Conservation (phyloP, 2,797 vertebrate genomes). For the Gastrophryne carolinensis region DNA sequence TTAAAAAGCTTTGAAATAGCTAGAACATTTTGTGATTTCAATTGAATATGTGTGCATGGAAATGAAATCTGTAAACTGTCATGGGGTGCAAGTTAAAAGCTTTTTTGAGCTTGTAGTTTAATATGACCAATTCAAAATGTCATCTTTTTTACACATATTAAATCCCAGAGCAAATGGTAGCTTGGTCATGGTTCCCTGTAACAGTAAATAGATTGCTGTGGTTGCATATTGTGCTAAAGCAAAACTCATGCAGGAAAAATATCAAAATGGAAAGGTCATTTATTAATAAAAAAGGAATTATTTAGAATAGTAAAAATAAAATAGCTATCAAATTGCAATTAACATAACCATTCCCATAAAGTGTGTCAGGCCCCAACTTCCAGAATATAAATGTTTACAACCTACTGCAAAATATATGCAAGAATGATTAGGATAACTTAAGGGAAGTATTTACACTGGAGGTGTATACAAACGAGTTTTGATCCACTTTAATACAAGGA, state of each 20-base stretch:
- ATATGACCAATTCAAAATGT: slow-evolving; percentile 57
- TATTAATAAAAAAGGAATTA: slow-evolving; percentile 38
- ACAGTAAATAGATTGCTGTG: slow-evolving; percentile 47
- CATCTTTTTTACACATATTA: slow-evolving; percentile 53
- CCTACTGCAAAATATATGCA: too few species aligned
- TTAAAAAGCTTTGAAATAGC: not conserved
- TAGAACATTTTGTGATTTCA: slow-evolving; percentile 20
- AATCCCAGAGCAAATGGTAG: slow-evolving; percentile 40
- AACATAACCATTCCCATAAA: too few species aligned
- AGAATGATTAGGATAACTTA: too few species aligned
- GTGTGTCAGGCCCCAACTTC: too few species aligned
- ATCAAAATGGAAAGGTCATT: slow-evolving; percentile 38
- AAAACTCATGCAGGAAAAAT: slow-evolving; percentile 28
- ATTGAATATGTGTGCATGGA: slow-evolving; percentile 39
- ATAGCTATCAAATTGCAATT: slow-evolving; percentile 1
- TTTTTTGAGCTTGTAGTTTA: slow-evolving; percentile 57
- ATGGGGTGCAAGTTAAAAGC: slow-evolving; percentile 54
- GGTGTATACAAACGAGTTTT: too few species aligned
- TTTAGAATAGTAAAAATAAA: slow-evolving; percentile 37
- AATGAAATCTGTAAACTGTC: slow-evolving; percentile 45
- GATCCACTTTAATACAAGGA: too few species aligned
- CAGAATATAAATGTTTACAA: slow-evolving; percentile 5
- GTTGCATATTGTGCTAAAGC: slow-evolving; percentile 34
- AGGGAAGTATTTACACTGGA: too few species aligned
- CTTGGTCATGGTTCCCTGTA: slow-evolving; percentile 54